A percentile compares a stretch with the other conserved stretches of the same genome.
Conservation (phyloP, 2,797 vertebrate species). For the Sebastes reedi region DNA sequence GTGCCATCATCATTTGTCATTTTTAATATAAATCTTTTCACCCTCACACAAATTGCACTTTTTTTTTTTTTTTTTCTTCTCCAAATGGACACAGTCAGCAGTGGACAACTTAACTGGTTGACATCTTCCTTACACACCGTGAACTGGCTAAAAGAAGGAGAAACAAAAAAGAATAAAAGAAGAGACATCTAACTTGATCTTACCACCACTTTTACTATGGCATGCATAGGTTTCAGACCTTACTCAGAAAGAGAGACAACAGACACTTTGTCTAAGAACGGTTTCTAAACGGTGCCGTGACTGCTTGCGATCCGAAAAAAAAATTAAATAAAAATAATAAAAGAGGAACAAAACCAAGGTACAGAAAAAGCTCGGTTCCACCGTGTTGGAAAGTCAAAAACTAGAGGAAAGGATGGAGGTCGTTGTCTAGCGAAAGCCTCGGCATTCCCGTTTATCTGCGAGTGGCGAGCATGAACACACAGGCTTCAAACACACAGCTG, state of each 20-base stretch:
- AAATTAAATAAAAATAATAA: background rate
- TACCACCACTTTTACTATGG: constrained; percentile 76
- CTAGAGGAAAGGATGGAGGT: background rate
- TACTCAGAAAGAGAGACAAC: constrained; percentile 68
- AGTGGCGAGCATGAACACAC: constrained; percentile 80
- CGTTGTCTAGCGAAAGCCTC: background rate
- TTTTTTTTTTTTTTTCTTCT: constrained; percentile 31
- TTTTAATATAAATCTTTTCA: constrained; percentile 79
- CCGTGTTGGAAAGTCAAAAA: constrained; percentile 1
- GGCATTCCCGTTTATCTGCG: constrained; percentile 70
- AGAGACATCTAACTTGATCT: constrained; percentile 72
- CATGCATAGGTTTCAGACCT: constrained; percentile 77
- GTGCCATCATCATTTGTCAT: constrained; percentile 50
- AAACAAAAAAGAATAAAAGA: constrained; percentile 51
- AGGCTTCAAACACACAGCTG: constrained; percentile 85
- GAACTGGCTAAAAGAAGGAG: constrained; percentile 62
- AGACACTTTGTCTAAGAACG: constrained; percentile 66
- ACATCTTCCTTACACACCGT: constrained; percentile 66
- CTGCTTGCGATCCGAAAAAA: constrained; percentile 37
- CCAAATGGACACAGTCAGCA: constrained; percentile 74
- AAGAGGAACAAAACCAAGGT: constrained; percentile 7
- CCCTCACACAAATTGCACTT: constrained; percentile 77
- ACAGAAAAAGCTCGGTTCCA: constrained; percentile 40
- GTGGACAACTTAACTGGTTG: constrained; percentile 67
- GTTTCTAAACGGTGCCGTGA: constrained; percentile 55